Percentiles rank a stretch among this genome's conserved stretches.
These are phyloP conservation scores for Aspiorhynchus laticeps DNA, from an alignment of 2,113 vertebrate genomes.

Conservation along the genomic window DNA sequence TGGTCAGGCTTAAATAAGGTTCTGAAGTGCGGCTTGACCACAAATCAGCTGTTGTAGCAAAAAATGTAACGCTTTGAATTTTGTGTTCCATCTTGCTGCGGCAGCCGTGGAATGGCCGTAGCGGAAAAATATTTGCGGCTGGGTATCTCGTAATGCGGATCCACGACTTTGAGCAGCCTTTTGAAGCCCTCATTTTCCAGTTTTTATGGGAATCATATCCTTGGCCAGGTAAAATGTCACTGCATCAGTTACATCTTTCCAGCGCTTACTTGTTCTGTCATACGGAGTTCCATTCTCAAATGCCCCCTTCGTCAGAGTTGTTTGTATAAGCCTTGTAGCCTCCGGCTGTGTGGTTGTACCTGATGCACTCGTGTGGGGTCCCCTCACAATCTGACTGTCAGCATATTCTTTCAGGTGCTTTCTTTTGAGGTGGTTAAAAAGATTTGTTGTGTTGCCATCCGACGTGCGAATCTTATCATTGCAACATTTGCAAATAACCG, in stretches of 20 bases:
- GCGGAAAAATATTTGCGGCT: neutral
- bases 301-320: neutral
- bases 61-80: neutral
- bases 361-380: conserved; percentile 4
- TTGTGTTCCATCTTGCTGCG: neutral
- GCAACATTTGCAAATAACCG: neutral
- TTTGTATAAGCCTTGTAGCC: neutral
- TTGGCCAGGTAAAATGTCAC: conserved; percentile 6
- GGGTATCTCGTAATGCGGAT: neutral
- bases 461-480: neutral
- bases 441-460: neutral
- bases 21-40: too few species aligned
- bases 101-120: neutral
- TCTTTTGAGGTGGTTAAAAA: neutral
- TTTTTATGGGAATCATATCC: conserved; percentile 10
- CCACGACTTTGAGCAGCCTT: neutral
- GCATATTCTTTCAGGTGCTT: neutral
- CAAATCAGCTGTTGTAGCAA: neutral
- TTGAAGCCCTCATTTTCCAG: conserved; percentile 14
- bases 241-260: conserved; percentile 5
- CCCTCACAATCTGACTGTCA: neutral
- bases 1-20: too few species aligned
- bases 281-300: neutral
- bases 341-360: neutral
- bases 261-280: neutral